A percentile compares a stretch with the other conserved stretches of the same genome.
These are phyloP conservation scores for Altica lythri DNA, from an alignment of 2,888 invertebrate genomes.

Conservation along the genomic window DNA sequence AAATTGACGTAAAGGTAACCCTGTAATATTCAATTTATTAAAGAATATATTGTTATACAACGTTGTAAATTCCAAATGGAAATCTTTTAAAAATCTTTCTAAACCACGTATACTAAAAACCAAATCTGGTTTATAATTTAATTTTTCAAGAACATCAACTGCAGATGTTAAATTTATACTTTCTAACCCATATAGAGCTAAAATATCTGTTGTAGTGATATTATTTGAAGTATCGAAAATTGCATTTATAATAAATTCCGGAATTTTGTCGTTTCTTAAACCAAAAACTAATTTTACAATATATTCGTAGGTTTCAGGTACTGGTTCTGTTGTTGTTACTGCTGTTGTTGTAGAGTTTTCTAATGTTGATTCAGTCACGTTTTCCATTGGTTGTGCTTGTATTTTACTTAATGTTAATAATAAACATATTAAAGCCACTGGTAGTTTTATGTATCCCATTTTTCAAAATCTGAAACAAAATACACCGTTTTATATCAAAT, in stretches of 20 bases:
- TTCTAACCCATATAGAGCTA: conserved; percentile 19
- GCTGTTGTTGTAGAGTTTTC: not conserved
- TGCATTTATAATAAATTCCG: conserved; percentile 23
- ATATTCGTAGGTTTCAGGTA: conserved; percentile 25
- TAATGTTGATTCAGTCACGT: not conserved
- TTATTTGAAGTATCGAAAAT: conserved; percentile 23
- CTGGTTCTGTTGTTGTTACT: not conserved
- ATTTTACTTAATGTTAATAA: too few species aligned
- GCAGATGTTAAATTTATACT: conserved; percentile 13
- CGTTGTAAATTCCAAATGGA: conserved; percentile 16
- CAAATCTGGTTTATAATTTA: conserved; percentile 15
- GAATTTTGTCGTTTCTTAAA: conserved; percentile 27
- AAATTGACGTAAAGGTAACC: conserved; percentile 21
- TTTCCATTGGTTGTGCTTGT: too few species aligned
- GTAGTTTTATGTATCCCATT: not conserved
- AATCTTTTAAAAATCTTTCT: conserved; percentile 8
- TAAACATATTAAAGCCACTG: not conserved
- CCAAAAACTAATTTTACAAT: conserved; percentile 29
- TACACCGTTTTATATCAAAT: not conserved
- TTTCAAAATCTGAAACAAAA: not conserved
- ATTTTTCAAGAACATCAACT: conserved; percentile 11
- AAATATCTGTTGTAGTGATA: conserved; percentile 23
- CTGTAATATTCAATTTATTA: conserved; percentile 11
- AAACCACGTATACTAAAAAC: conserved; percentile 20
- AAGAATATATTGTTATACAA: conserved; percentile 21